These are phyloP conservation scores for Lucilia cuprina DNA, from an alignment of 1,140 invertebrate genomes.

Conservation along the genomic window DNA sequence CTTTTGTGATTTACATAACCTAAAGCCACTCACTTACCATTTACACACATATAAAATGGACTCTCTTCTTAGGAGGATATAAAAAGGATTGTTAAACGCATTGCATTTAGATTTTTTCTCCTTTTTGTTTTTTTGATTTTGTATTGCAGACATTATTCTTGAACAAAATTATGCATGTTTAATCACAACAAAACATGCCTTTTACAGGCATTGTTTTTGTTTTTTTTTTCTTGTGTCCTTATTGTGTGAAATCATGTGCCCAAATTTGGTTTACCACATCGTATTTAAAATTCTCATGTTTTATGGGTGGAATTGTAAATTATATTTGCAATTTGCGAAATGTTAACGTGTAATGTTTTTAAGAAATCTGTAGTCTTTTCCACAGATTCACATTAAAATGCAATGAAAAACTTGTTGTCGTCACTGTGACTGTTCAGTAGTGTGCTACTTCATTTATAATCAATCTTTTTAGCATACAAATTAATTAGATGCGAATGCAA, in stretches of 20 bases:
- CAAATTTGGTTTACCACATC: conserved; percentile 10
- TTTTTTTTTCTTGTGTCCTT: too few relatives aligned
- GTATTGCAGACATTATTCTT: conserved; percentile 22
- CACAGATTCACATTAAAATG: not conserved
- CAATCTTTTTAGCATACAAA: conserved; percentile 59
- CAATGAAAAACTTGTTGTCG: conserved; percentile 6
- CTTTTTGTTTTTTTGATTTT: not conserved
- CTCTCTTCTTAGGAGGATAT: not conserved
- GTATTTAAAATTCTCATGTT: not conserved
- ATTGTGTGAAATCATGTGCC: not conserved
- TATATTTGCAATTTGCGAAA: conserved; percentile 16
- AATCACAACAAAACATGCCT: conserved; percentile 9
- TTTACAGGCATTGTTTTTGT: not conserved
- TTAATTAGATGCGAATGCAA: conserved; percentile 63
- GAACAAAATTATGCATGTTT: conserved; percentile 22
- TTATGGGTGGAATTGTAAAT: conserved; percentile 20
- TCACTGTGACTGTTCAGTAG: not conserved
- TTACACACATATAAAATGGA: not conserved
- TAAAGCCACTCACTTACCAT: not conserved
- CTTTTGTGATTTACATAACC: conserved; percentile 28
- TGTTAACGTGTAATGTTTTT: not conserved
- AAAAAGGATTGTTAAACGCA: conserved; percentile 6
- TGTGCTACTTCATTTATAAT: conserved; percentile 36
- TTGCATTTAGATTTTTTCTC: not conserved
- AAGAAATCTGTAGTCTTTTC: not conserved